A percentile compares a stretch with the other conserved stretches of the same genome.
Conservation (phyloP, 2,888 invertebrate genomes). For the Anodontia alba region DNA sequence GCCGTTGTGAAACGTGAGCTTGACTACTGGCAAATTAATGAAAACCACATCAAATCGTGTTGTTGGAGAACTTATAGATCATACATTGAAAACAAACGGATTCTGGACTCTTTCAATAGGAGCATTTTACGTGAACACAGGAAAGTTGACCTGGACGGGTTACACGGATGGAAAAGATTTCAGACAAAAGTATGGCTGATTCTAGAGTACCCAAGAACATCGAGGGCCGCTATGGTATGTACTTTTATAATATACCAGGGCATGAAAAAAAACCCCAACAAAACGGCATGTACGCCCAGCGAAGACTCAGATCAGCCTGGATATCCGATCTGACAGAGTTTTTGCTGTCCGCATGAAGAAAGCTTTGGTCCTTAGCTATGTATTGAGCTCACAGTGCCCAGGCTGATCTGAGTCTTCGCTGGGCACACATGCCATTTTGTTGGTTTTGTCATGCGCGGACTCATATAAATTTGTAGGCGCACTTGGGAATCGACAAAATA, state of each 20-base stretch:
- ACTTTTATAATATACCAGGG: too few species aligned
- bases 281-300: too few species aligned
- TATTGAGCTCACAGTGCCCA: too few species aligned
- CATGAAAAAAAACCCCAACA: neutral
- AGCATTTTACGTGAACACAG: constrained; percentile 78
- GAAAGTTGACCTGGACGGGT: constrained; percentile 70
- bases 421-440: too few species aligned
- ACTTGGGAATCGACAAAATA: too few species aligned
- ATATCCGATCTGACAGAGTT: too few species aligned
- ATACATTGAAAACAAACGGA: constrained; percentile 82
- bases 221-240: constrained; percentile 81
- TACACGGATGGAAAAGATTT: constrained; percentile 78
- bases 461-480: too few species aligned
- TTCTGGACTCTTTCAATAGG: constrained; percentile 81
- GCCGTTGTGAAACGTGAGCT: constrained; percentile 84
- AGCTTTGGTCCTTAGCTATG: too few species aligned
- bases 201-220: constrained; percentile 83
- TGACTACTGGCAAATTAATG: constrained; percentile 84
- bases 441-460: too few species aligned
- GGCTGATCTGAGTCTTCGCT: too few species aligned
- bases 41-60: constrained; percentile 82
- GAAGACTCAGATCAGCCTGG: too few species aligned
- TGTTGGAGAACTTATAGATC: constrained; percentile 83
- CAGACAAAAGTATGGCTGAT: constrained; percentile 82
- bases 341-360: too few species aligned